Percentiles rank a stretch among this genome's conserved stretches.
These are phyloP conservation scores for Rhagonycha lutea DNA, from an alignment of 2,888 invertebrate species.

Conservation along the genomic window DNA sequence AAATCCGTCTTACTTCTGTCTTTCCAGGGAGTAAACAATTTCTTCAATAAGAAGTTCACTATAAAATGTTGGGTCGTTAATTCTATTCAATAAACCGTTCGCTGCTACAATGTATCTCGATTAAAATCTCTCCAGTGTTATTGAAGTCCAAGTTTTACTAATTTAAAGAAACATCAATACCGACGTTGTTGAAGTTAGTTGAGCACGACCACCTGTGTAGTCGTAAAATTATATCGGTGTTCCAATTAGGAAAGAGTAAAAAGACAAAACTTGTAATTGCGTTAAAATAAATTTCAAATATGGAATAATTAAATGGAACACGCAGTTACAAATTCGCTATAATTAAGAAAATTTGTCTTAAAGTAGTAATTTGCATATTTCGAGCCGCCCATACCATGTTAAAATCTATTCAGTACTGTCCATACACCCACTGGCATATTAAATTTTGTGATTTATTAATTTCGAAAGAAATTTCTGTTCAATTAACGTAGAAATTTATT, in stretches of 20 bases:
- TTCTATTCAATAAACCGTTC: background rate
- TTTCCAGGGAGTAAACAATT: background rate
- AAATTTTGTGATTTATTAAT: constrained; percentile 18
- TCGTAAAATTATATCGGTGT: background rate
- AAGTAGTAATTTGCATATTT: constrained; percentile 32
- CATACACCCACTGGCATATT: constrained; percentile 29
- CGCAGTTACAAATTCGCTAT: constrained; percentile 28
- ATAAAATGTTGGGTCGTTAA: background rate
- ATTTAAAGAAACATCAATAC: background rate
- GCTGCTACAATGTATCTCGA: background rate
- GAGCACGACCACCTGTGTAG: background rate
- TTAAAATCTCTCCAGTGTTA: background rate
- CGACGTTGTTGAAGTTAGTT: no score
- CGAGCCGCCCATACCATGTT: constrained; percentile 31
- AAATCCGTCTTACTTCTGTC: background rate
- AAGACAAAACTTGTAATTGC: background rate
- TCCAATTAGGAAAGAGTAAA: background rate
- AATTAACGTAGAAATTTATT: background rate
- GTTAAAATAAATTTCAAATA: background rate
- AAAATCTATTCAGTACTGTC: constrained; percentile 20
- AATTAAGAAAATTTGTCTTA: constrained; percentile 25
- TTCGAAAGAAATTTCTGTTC: background rate
- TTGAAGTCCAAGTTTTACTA: background rate
- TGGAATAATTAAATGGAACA: constrained; percentile 9
- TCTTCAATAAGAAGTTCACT: background rate